A percentile compares a stretch with the other conserved stretches of the same genome.
Conservation (phyloP, 2,113 vertebrate genomes). For the Nannobrachium achirus region DNA sequence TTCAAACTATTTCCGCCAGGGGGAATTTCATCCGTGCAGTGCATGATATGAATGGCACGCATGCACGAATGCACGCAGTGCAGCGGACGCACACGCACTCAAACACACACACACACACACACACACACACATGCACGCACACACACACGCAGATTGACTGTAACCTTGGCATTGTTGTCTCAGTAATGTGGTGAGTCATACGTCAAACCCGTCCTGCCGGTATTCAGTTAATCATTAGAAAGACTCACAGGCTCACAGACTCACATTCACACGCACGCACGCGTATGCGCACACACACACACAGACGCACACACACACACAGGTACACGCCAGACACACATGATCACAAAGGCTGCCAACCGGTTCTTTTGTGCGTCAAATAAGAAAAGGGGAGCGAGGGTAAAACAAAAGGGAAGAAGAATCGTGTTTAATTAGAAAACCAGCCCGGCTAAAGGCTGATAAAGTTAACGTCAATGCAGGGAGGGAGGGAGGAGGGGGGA, state of each 20-base stretch:
- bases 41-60: too few species aligned
- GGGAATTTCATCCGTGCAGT: too few species aligned
- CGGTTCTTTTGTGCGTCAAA: constrained; percentile 6
- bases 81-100: not conserved
- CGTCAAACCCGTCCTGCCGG: not conserved
- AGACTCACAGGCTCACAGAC: not conserved
- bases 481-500: constrained; percentile 5
- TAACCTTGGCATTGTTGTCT: constrained; percentile 6
- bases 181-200: not conserved
- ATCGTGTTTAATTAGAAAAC: constrained; percentile 17
- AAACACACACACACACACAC: constrained; percentile 1
- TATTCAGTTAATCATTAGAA: constrained; percentile 11
- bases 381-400: not conserved
- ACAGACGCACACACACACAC: constrained; percentile 7
- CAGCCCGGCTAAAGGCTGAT: not conserved
- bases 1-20: too few species aligned
- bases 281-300: not conserved
- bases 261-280: not conserved
- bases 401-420: constrained; percentile 12
- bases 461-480: not conserved
- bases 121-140: not conserved
- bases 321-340: constrained; percentile 6
- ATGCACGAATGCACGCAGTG: too few species aligned
- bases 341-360: not conserved
- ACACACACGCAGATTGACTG: not conserved